Conservation (phyloP, 2,797 vertebrate genomes). For the Pampus argenteus region DNA sequence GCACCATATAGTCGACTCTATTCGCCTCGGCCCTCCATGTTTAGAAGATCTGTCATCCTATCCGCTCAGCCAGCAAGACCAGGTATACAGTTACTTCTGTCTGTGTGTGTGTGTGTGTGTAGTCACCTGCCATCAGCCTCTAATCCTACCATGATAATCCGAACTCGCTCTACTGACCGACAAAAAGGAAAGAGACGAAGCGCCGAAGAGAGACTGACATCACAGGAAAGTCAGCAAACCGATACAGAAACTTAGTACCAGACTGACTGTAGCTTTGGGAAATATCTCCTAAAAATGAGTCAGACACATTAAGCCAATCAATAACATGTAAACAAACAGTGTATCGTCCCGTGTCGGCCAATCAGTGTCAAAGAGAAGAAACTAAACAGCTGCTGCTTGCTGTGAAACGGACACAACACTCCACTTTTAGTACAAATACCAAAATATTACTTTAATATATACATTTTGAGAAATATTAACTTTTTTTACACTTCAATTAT, state of each 20-base stretch:
- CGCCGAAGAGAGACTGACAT: neutral
- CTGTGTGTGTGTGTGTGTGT: slow-evolving; percentile 22
- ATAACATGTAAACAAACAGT: no score
- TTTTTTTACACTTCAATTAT: no score
- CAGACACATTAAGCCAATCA: neutral
- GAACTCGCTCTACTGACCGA: slow-evolving; percentile 58
- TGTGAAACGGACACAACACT: no score
- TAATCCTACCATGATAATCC: slow-evolving; percentile 64
- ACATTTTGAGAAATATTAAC: no score
- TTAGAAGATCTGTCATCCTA: slow-evolving; percentile 43
- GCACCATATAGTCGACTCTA: slow-evolving; percentile 33
- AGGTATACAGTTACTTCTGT: slow-evolving; percentile 49
- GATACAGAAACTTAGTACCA: neutral
- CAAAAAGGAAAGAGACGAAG: slow-evolving; percentile 16
- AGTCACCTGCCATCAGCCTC: slow-evolving; percentile 44
- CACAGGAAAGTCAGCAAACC: slow-evolving; percentile 4
- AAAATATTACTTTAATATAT: no score
- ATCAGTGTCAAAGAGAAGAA: no score
- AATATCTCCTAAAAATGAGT: neutral
- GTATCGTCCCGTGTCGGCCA: no score
- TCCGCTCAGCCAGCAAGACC: slow-evolving; percentile 35
- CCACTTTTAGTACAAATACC: no score
- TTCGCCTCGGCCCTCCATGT: slow-evolving; percentile 30
- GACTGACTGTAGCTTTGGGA: neutral
- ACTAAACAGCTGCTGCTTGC: no score